Evolutionary conservation across 2,797 vertebrate genomes (phyloP).

Genomic region (Sebastes diaconus): DNA sequence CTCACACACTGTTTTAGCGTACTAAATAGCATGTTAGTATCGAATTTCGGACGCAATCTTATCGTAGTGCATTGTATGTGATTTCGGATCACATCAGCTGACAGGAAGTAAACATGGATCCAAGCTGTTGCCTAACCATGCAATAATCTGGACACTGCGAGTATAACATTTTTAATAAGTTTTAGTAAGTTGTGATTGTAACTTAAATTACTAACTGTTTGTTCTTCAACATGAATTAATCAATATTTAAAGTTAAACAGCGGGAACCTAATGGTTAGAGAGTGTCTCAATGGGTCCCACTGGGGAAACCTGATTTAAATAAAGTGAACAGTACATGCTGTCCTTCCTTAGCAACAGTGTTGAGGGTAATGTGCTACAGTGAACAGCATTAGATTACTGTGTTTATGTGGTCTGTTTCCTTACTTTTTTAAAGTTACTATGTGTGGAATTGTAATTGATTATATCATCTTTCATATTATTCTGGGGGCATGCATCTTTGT

Average conservation of each 20-base stretch:
- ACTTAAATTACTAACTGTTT: conserved; percentile 3
- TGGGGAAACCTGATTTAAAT: background rate
- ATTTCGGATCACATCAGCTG: background rate
- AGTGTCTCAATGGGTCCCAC: background rate
- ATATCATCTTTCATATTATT: background rate
- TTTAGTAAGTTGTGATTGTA: background rate
- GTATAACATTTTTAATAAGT: background rate
- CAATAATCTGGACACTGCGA: background rate
- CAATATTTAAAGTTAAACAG: background rate
- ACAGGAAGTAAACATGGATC: background rate
- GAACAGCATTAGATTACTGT: background rate
- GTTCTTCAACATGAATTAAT: background rate
- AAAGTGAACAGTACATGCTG: background rate
- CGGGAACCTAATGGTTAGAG: background rate
- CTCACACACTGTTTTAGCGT: no score
- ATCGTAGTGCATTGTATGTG: no score
- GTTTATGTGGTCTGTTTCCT: background rate
- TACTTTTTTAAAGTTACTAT: background rate
- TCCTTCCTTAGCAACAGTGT: background rate
- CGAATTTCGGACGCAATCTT: no score
- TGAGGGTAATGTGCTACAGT: background rate
- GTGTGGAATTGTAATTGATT: background rate
- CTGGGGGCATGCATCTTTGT: background rate
- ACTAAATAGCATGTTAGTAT: no score
- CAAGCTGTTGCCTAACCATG: background rate